Evolutionary conservation across 2,797 vertebrate genomes (phyloP).

Genomic region (Rhabdomys pumilio): DNA sequence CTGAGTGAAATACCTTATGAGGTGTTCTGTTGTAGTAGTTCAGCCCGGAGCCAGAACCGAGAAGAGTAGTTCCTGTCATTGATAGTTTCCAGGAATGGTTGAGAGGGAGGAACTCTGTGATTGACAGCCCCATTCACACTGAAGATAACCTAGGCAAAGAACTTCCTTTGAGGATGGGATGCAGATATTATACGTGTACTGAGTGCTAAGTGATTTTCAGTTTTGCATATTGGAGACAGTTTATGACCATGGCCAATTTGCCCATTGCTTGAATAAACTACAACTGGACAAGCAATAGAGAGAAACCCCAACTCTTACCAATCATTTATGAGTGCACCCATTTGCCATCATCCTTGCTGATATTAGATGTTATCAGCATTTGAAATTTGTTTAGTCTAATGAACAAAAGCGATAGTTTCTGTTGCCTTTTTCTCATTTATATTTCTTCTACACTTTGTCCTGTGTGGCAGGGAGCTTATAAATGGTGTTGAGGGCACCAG

Average conservation of each 20-base stretch:
- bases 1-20: background rate
- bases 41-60: background rate
- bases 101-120: background rate
- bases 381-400: slow-evolving; percentile 15
- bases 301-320: background rate
- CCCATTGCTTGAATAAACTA: background rate
- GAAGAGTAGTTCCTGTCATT: background rate
- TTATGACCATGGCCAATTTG: background rate
- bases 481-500: background rate
- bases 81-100: too few species aligned
- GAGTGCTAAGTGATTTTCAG: slow-evolving; percentile 24
- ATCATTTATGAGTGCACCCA: background rate
- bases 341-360: background rate
- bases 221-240: background rate
- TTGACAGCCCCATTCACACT: background rate
- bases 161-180: background rate
- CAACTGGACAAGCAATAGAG: background rate
- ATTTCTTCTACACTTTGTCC: background rate
- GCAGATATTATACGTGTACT: background rate
- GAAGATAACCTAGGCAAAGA: background rate
- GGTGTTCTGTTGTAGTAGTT: background rate
- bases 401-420: background rate
- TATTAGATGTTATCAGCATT: slow-evolving; percentile 2
- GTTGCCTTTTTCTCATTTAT: background rate
- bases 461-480: background rate